phyloP scores from a whole-genome alignment of 2,888 invertebrate species.

The Aethes cnicana region DNA sequence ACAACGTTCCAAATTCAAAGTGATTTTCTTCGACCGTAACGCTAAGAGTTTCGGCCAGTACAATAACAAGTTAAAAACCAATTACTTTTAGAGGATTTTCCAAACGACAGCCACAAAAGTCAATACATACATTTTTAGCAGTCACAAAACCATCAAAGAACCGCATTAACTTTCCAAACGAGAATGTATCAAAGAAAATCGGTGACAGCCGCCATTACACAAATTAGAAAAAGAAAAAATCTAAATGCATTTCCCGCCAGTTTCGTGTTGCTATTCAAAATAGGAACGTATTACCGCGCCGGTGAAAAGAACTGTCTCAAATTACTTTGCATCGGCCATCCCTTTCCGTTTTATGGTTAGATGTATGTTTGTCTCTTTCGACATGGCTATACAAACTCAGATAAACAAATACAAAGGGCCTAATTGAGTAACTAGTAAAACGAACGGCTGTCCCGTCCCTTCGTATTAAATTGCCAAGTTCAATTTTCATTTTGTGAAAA shows the following conservation, averaged over 20 bases:
- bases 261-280: slow-evolving; percentile 80
- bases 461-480: slow-evolving; percentile 57
- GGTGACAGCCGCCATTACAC: slow-evolving; percentile 62
- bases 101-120: slow-evolving; percentile 7
- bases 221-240: slow-evolving; percentile 69
- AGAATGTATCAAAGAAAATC: slow-evolving; percentile 72
- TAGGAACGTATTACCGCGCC: slow-evolving; percentile 77
- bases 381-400: slow-evolving; percentile 76
- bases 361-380: slow-evolving; percentile 51
- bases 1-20: slow-evolving; percentile 3
- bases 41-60: slow-evolving; percentile 2
- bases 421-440: slow-evolving; percentile 83
- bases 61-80: slow-evolving; percentile 12
- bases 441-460: slow-evolving; percentile 78
- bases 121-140: slow-evolving; percentile 31
- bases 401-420: slow-evolving; percentile 83
- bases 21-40: background rate
- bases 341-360: slow-evolving; percentile 40
- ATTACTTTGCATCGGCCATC: slow-evolving; percentile 68
- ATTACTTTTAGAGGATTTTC: slow-evolving; percentile 14
- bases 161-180: slow-evolving; percentile 52
- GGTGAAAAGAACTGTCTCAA: slow-evolving; percentile 82
- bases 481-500: slow-evolving; percentile 33
- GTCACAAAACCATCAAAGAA: slow-evolving; percentile 41
- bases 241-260: slow-evolving; percentile 80